Percentiles rank a stretch among this genome's conserved stretches.
Conservation (phyloP, 2,888 invertebrate genomes). For the Perdita meconis region DNA sequence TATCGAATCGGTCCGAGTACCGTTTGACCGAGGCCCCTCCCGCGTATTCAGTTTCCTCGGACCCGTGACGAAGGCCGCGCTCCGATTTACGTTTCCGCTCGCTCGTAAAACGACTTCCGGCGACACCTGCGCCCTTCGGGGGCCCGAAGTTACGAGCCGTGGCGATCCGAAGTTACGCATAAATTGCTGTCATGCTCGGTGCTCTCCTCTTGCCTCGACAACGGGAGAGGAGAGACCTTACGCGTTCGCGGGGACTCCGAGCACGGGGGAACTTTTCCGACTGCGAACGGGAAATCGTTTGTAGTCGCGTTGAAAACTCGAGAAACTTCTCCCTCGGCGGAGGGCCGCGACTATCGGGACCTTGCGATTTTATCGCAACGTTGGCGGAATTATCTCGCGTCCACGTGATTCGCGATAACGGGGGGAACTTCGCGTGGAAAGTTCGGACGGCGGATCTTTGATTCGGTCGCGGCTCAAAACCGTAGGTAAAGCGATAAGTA, state of each 20-base stretch:
- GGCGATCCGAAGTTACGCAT: conserved; percentile 41
- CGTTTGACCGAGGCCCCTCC: conserved; percentile 36
- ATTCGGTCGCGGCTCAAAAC: background rate
- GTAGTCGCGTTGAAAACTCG: background rate
- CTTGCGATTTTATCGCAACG: conserved; percentile 34
- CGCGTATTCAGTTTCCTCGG: conserved; percentile 49
- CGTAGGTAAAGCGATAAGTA: no score
- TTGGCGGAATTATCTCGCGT: conserved; percentile 25
- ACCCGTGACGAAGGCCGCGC: conserved; percentile 63
- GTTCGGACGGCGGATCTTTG: background rate
- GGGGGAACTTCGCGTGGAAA: conserved; percentile 22
- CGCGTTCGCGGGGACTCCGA: no score
- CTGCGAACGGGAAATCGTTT: background rate
- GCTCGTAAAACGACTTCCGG: conserved; percentile 70
- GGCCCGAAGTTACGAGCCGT: conserved; percentile 59
- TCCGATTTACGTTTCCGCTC: conserved; percentile 68
- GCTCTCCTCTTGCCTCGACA: no score
- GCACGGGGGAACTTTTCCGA: background rate
- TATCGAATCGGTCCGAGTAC: conserved; percentile 16
- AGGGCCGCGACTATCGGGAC: conserved; percentile 2
- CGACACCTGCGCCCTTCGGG: conserved; percentile 63
- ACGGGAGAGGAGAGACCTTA: no score
- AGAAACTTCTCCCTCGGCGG: background rate
- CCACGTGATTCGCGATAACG: conserved; percentile 24
- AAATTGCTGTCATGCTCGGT: conserved; percentile 35